phyloP scores from a whole-genome alignment of 1,140 invertebrate species.

The Drosophila orena region DNA sequence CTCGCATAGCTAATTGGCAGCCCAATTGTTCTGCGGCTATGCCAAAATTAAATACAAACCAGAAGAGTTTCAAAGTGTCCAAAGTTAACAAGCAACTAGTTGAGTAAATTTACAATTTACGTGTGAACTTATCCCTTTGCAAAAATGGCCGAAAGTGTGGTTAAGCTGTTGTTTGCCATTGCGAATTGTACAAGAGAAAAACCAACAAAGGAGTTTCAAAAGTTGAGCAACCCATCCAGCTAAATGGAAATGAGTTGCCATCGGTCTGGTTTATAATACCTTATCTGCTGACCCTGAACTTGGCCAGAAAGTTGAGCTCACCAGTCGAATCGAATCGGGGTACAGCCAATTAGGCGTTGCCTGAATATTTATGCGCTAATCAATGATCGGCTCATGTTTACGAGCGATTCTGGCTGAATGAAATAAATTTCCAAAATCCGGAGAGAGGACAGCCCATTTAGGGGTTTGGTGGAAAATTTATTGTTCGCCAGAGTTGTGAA shows the following conservation, averaged over 20 bases:
- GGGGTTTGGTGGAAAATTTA: constrained; percentile 36
- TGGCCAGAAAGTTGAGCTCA: constrained; percentile 29
- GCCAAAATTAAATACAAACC: constrained; percentile 36
- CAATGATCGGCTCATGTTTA: constrained; percentile 59
- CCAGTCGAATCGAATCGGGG: not conserved
- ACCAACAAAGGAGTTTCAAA: constrained; percentile 58
- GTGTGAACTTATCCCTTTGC: constrained; percentile 36
- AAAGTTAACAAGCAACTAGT: constrained; percentile 42
- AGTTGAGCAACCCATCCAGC: constrained; percentile 24
- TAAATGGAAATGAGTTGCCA: constrained; percentile 46
- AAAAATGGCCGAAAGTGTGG: constrained; percentile 28
- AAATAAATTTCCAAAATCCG: constrained; percentile 29
- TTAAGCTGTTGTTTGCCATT: constrained; percentile 36
- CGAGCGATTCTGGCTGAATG: constrained; percentile 29
- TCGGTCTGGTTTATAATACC: constrained; percentile 9
- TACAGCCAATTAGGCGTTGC: constrained; percentile 41
- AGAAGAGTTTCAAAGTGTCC: constrained; percentile 18
- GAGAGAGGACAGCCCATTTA: constrained; percentile 11
- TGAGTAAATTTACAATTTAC: constrained; percentile 41
- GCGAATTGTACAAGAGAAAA: constrained; percentile 53
- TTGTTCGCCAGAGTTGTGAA: constrained; percentile 18
- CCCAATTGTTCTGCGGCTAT: constrained; percentile 24
- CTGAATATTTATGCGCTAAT: constrained; percentile 75
- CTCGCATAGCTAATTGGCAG: constrained; percentile 7
- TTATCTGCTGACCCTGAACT: constrained; percentile 63